Percentiles rank a stretch among this genome's conserved stretches.
phyloP scores from a whole-genome alignment of 2,113 vertebrate species.

The Synodontis membranacea region DNA sequence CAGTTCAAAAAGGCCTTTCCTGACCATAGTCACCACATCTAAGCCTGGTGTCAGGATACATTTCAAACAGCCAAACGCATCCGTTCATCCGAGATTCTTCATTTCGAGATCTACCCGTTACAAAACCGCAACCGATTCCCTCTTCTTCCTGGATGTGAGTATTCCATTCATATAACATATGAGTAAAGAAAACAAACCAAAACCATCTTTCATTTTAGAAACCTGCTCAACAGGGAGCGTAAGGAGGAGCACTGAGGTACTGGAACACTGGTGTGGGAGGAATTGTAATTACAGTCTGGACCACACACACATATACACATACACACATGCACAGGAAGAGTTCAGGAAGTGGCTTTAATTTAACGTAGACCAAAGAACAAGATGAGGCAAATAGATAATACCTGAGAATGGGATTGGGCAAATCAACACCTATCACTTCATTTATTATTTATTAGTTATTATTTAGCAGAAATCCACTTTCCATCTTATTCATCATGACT shows the following conservation, averaged over 20 bases:
- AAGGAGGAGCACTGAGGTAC: neutral
- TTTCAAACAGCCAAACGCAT: neutral
- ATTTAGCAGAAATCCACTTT: neutral
- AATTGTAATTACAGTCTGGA: conserved; percentile 39
- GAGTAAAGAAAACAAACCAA: conserved; percentile 28
- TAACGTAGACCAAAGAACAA: neutral
- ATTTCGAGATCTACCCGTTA: conserved; percentile 19
- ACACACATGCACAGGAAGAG: conserved; percentile 48
- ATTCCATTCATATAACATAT: neutral
- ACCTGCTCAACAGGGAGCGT: neutral
- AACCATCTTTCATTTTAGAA: conserved; percentile 42
- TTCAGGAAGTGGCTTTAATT: neutral
- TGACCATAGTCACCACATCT: conserved; percentile 46
- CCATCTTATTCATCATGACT: neutral
- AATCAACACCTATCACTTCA: neutral
- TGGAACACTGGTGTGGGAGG: conserved; percentile 29
- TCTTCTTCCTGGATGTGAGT: conserved; percentile 2
- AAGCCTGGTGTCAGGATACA: conserved; percentile 3
- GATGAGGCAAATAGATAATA: neutral
- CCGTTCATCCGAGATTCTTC: neutral
- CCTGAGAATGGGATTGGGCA: neutral
- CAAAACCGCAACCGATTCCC: conserved; percentile 14
- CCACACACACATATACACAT: conserved; percentile 48
- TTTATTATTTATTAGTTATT: conserved; percentile 13
- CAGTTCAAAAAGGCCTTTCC: neutral